Evolutionary conservation across 2,113 vertebrate genomes (phyloP), one percentile per base, ranked within the genome.

Genomic region (Chaenogobius annularis): DNA sequence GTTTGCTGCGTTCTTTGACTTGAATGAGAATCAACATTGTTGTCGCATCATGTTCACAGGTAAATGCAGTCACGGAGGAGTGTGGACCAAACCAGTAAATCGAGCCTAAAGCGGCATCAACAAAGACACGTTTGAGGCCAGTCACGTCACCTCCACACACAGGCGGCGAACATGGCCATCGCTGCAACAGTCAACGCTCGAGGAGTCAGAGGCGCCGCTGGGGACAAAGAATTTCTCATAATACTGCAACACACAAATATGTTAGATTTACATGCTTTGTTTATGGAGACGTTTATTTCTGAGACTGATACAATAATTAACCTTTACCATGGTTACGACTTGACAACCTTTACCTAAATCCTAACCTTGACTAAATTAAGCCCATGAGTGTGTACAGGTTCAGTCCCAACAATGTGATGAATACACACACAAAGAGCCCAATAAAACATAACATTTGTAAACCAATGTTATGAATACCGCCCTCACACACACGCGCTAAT

Each of bases 61-160:
- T 50, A 93, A 93, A 55, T 93, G 92, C 80, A 92, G 90, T 62
- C 91, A 93, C 4, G 91, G 92, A 46, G 83, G 78, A 10, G 0
- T 0, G 0, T 59, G 0, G 92, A 92, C 74, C 4, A 7, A 23
- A 88, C 88, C 8, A 85, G 87, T 58, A 10, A 0, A 0, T 50
- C 0, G 47, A 78, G 1, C 90, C 89, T 1, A 70, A 50, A 91
- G 92, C 17, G 90, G 92, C 11, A 92, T 93, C 73, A 92, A 88
- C 78, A 93, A 92, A 72, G 92, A 93, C 71, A 1, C n/a, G 0
- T 10, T 22, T 1, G 5, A 0, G 0, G 64, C 90, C 12, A 73
- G 13, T 1, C 89, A 92, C 10, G 87, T 14, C 13, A 83, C 50
- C 82, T 88, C 13, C 91, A 92, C 75, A 17, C 5, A 0, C 1